Conservation (phyloP, 2,113 vertebrate species). For the Sphyrna mokarran region DNA sequence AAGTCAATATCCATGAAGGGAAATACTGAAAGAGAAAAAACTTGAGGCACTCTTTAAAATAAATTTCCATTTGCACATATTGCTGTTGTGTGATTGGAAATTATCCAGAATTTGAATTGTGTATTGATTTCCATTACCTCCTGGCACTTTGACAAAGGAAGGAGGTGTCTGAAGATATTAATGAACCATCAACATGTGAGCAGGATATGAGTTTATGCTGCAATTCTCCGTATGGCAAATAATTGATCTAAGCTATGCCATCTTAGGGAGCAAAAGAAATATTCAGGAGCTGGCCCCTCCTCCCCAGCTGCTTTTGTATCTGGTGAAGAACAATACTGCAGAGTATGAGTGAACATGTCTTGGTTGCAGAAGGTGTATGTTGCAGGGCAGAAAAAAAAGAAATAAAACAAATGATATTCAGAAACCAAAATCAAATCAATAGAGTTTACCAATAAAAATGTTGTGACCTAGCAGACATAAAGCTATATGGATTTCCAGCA, state of each 20-base stretch:
- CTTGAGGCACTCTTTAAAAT: background rate
- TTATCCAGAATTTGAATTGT: background rate
- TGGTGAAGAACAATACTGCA: background rate
- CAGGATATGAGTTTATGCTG: background rate
- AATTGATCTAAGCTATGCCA: background rate
- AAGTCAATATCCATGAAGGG: background rate
- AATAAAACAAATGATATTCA: background rate
- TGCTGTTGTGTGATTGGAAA: background rate
- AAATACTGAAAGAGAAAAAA: background rate
- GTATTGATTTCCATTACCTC: constrained; percentile 1
- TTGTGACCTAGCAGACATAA: background rate
- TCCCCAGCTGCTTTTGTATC: background rate
- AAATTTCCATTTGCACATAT: background rate
- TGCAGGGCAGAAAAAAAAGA: background rate
- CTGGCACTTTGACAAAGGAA: background rate
- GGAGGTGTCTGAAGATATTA: background rate
- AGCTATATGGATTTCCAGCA: background rate
- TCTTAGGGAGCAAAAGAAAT: background rate
- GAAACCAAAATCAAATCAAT: background rate
- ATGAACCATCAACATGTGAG: background rate
- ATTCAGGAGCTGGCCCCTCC: background rate
- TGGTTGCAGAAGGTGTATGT: background rate
- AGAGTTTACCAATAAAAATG: background rate
- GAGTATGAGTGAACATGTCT: background rate
- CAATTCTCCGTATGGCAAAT: background rate